These are phyloP conservation scores for Drosophila kanekoi DNA, from an alignment of 2,888 invertebrate species.

Conservation along the genomic window DNA sequence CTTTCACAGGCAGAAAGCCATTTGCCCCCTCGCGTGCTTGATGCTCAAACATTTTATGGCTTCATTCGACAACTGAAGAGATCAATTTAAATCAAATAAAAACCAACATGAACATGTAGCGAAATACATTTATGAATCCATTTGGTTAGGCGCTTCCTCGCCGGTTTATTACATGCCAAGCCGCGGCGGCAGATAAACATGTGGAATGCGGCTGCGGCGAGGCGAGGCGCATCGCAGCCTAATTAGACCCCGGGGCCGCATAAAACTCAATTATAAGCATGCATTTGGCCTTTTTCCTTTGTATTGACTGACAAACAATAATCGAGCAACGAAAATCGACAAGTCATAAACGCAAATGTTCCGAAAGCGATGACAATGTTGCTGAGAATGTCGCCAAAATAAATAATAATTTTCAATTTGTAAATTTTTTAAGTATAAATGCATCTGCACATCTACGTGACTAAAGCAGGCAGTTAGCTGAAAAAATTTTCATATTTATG, in stretches of 20 bases:
- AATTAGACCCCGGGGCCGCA: slow-evolving; percentile 72
- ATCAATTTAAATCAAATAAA: slow-evolving; percentile 78
- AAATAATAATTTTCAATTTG: slow-evolving; percentile 27
- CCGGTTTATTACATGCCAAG: slow-evolving; percentile 51
- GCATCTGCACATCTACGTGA: slow-evolving; percentile 28
- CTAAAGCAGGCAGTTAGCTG: slow-evolving; percentile 30
- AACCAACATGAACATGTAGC: slow-evolving; percentile 45
- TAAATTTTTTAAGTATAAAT: slow-evolving; percentile 7
- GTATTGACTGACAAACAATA: slow-evolving; percentile 14
- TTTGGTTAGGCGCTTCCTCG: slow-evolving; percentile 41
- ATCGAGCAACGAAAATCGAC: slow-evolving; percentile 51
- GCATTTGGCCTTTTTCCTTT: slow-evolving; percentile 19
- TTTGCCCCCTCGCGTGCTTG: slow-evolving; percentile 11
- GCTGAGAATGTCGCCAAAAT: slow-evolving; percentile 63
- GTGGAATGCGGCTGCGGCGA: slow-evolving; percentile 45
- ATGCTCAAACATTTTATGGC: slow-evolving; percentile 48
- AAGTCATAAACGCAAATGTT: slow-evolving; percentile 56
- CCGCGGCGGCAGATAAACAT: slow-evolving; percentile 57
- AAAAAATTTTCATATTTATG: slow-evolving; percentile 53
- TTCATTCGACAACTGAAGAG: slow-evolving; percentile 62
- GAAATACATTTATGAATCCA: slow-evolving; percentile 47
- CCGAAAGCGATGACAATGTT: slow-evolving; percentile 40
- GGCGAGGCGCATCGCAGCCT: slow-evolving; percentile 33
- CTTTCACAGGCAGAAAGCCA: slow-evolving; percentile 31
- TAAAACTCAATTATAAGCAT: slow-evolving; percentile 70